Percentiles rank a stretch among this genome's conserved stretches.
phyloP scores from a whole-genome alignment of 2,797 vertebrate genomes.

The Loriculus beryllinus region DNA sequence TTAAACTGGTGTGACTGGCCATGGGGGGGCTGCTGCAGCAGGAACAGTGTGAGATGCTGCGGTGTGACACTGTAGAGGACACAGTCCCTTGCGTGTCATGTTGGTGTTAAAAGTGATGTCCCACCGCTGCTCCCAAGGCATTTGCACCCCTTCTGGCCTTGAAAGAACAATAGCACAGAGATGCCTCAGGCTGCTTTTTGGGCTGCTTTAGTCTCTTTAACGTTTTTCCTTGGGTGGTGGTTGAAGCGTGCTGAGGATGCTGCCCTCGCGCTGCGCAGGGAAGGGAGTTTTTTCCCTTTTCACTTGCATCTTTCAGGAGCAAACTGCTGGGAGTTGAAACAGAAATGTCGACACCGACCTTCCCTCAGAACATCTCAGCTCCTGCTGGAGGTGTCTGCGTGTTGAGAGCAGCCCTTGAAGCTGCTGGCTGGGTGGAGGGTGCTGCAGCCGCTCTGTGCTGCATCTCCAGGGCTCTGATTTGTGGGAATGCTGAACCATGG shows the following conservation, averaged over 20 bases:
- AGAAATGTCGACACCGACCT: neutral
- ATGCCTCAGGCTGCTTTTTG: neutral
- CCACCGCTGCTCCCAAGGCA: neutral
- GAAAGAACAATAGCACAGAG: neutral
- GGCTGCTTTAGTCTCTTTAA: neutral
- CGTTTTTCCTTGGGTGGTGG: neutral
- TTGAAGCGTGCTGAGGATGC: conserved; percentile 26
- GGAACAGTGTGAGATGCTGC: neutral
- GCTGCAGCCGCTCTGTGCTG: accelerated
- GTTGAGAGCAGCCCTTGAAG: neutral
- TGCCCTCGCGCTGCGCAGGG: neutral
- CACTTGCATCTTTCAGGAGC: neutral
- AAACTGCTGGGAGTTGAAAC: conserved; percentile 19
- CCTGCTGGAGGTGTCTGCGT: neutral
- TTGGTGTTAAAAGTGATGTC: neutral
- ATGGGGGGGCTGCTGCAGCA: neutral
- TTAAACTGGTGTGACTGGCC: neutral
- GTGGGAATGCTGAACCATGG: accelerated
- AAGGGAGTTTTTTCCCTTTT: neutral
- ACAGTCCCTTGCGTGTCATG: neutral
- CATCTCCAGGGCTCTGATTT: neutral
- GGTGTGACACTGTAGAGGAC: neutral
- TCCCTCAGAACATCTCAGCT: neutral
- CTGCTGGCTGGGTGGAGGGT: neutral
- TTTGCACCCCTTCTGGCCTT: neutral